Percentiles rank a stretch among this genome's conserved stretches.
Conservation (phyloP, 1,140 invertebrate genomes). For the Phenacoccus solenopsis region DNA sequence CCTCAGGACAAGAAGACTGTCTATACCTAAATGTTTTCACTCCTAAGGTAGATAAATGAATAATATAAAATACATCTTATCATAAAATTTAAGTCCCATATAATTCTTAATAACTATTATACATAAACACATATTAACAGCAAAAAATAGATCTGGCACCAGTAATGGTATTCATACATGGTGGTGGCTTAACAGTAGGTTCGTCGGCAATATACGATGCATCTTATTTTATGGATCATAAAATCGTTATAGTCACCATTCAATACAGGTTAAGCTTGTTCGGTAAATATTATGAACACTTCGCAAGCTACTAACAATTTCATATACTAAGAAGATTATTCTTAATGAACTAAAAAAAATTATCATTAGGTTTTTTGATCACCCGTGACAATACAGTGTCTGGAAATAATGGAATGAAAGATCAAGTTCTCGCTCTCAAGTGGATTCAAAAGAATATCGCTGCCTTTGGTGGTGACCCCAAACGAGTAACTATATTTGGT, state of each 20-base stretch:
- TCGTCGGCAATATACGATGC: conserved; percentile 34
- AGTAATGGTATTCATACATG: conserved; percentile 50
- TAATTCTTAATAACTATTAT: too few relatives aligned
- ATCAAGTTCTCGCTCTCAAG: conserved; percentile 24
- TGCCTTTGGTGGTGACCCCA: conserved; percentile 24
- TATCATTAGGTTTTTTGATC: conserved; percentile 24
- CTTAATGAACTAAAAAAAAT: neutral
- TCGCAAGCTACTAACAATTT: neutral
- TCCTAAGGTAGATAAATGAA: too few relatives aligned
- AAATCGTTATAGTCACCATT: conserved; percentile 46
- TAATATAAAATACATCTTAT: too few relatives aligned
- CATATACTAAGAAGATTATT: too few relatives aligned
- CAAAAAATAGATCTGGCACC: conserved; percentile 28
- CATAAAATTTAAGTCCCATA: too few relatives aligned
- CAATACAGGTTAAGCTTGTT: conserved; percentile 47
- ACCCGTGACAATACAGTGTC: conserved; percentile 22
- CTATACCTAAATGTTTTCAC: conserved; percentile 71
- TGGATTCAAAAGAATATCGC: conserved; percentile 26
- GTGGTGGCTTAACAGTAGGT: conserved; percentile 42
- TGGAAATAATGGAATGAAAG: conserved; percentile 26
- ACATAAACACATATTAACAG: too few relatives aligned
- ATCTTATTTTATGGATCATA: conserved; percentile 40
- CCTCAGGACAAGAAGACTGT: conserved; percentile 51
- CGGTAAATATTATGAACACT: conserved; percentile 21
- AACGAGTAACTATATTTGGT: conserved; percentile 24